Evolutionary conservation across 1,140 invertebrate genomes (phyloP).

Genomic region (Drosophila punjabiensis): DNA sequence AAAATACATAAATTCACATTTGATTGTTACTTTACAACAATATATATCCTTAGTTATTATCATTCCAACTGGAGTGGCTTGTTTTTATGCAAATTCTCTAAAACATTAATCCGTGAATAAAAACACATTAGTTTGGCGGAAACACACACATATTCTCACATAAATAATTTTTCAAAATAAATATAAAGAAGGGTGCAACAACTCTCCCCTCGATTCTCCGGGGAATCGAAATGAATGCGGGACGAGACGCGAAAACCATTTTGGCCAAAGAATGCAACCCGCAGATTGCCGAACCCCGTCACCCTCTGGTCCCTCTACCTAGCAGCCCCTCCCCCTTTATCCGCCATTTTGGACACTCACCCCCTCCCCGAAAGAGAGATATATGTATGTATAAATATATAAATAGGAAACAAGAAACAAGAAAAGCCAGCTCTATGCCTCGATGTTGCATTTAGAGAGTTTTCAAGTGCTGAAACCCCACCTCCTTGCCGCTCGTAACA

Average conservation of each 20-base stretch:
- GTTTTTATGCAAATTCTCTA: background rate
- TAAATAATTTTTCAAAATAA: constrained; percentile 5
- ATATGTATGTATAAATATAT: background rate
- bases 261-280: constrained; percentile 75
- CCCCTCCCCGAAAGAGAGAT: background rate
- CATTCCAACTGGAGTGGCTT: background rate
- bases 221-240: constrained; percentile 39
- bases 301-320: background rate
- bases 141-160: constrained; percentile 3
- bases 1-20: background rate
- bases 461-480: constrained; percentile 42
- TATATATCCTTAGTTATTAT: no score
- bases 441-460: constrained; percentile 40
- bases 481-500: constrained; percentile 52
- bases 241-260: constrained; percentile 58
- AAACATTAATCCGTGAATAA: background rate
- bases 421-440: constrained; percentile 35
- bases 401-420: constrained; percentile 24
- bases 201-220: constrained; percentile 2
- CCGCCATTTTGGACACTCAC: constrained; percentile 31
- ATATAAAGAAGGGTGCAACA: constrained; percentile 4
- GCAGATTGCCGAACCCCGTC: constrained; percentile 55
- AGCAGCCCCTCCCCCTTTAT: constrained; percentile 18
- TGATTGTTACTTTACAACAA: background rate
- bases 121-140: background rate